These are phyloP conservation scores for Anableps anableps DNA, from an alignment of 2,797 vertebrate species.

Conservation along the genomic window DNA sequence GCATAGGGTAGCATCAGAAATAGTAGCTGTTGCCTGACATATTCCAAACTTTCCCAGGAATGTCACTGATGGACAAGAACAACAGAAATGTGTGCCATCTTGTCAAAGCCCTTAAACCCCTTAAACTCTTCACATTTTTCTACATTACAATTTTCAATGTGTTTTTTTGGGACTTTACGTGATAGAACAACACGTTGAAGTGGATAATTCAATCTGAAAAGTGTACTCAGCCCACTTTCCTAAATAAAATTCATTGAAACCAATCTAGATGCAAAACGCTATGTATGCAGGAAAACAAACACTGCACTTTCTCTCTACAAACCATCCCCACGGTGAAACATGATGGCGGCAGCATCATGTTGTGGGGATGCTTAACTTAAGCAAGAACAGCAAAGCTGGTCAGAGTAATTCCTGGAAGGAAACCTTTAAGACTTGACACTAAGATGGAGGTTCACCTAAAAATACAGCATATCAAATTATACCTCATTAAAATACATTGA, in stretches of 20 bases:
- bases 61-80: neutral
- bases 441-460: neutral
- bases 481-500: neutral
- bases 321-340: neutral
- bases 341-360: neutral
- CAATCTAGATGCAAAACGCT: neutral
- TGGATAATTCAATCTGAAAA: neutral
- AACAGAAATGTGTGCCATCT: neutral
- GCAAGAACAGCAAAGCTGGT: neutral
- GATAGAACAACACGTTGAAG: neutral
- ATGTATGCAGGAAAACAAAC: too few species aligned
- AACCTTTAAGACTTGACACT: neutral
- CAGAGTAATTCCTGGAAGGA: neutral
- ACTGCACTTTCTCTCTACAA: too few species aligned
- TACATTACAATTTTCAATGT: neutral
- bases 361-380: neutral
- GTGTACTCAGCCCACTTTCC: neutral
- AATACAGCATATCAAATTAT: neutral
- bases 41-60: too few species aligned
- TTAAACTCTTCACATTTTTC: neutral
- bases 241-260: neutral
- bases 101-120: neutral
- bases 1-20: neutral
- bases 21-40: neutral
- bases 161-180: neutral